These are phyloP conservation scores for Melanchra persicariae DNA, from an alignment of 2,888 invertebrate genomes.

Conservation along the genomic window DNA sequence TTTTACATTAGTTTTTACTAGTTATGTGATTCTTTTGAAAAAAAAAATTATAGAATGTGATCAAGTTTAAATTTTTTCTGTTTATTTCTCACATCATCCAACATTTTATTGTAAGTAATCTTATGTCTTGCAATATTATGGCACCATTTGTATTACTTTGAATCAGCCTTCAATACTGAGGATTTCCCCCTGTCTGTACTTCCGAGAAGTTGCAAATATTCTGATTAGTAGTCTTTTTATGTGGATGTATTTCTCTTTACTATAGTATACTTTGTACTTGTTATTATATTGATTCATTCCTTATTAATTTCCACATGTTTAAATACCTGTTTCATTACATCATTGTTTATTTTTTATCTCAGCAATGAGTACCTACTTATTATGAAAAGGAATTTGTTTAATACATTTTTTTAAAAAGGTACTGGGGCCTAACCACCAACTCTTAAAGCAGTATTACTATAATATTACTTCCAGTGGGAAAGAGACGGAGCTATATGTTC, in stretches of 20 bases:
- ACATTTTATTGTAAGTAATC: slow-evolving; percentile 1
- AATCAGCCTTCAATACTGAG: slow-evolving; percentile 4
- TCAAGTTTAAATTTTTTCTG: background rate
- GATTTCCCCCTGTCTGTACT: slow-evolving; percentile 28
- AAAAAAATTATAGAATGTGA: background rate
- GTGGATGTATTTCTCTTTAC: background rate
- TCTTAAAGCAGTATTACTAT: no score
- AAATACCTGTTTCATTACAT: slow-evolving; percentile 14
- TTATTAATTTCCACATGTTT: slow-evolving; percentile 26
- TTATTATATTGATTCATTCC: slow-evolving; percentile 14
- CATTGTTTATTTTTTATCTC: slow-evolving; percentile 17
- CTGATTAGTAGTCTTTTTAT: background rate
- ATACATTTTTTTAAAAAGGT: background rate
- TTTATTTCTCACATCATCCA: background rate
- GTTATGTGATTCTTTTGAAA: background rate
- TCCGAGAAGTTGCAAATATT: slow-evolving; percentile 25
- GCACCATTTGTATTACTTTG: background rate
- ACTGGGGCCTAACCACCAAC: no score
- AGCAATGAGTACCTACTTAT: background rate
- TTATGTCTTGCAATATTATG: background rate
- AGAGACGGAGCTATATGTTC: no score
- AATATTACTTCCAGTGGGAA: no score
- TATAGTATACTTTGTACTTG: background rate
- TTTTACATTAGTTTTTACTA: background rate
- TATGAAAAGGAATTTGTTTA: background rate